Evolutionary conservation across 2,888 invertebrate species (phyloP), one percentile per base, ranked within the genome.

Genomic region (Limnephilus rhombicus): DNA sequence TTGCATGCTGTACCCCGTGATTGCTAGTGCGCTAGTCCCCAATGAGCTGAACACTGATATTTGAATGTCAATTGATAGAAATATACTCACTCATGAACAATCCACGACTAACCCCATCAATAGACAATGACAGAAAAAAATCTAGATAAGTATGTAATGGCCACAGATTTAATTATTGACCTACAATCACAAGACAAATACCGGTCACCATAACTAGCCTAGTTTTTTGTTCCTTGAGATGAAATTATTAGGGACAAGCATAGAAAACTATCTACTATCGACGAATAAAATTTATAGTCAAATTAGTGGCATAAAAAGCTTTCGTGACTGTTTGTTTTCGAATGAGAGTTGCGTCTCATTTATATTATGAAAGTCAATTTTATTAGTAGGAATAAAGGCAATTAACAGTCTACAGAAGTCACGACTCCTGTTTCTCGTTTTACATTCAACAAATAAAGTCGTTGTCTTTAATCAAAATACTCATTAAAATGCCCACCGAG

Each of bases 381-480:
- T 85, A 90, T 90, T 90, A 68, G 90, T 86, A 86, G 91, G 31
- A 81, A 80, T 86, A 85, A 90, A 80, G 80, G 86, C 86, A 91
- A 91, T 91, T 85, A 91, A 86, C 86, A 80, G 91, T 68, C 68
- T 68, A 31, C 91, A 86, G 80, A 86, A 91, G 91, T 91, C 91
- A 91, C 91, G 91, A 91, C 86, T 86, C 80, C 80, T 68, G 90
- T 45, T 82, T 90, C 83, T 90, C 68, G 82, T 82, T 81, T 81
- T 49, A 34, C 82, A 34, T 82, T 82, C 34, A 31, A 90, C 82
- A 90, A 90, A 90, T 82, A 90, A 29, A 45, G 90, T 82, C 88
- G 90, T 49, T 82, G 90, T 90, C 41, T 90, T 90, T 90, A 90
- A 90, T 90, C 82, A 90, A 90, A 90, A 90, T 90, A 82, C 90